phyloP scores from a whole-genome alignment of 2,113 vertebrate genomes.

The Pelecanus crispus region DNA sequence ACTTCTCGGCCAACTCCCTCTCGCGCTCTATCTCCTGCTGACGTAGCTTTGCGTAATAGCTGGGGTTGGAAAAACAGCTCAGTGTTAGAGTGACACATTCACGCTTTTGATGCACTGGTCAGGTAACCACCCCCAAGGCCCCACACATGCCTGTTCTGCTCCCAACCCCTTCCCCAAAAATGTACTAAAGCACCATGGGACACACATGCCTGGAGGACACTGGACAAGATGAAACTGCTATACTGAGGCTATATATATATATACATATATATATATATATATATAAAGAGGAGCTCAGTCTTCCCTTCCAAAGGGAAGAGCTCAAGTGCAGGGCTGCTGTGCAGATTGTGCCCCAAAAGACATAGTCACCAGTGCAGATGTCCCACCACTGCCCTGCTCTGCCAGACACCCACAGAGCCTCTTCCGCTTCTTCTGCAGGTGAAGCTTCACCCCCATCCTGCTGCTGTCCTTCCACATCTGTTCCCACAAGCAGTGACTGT shows the following conservation, averaged over 20 bases:
- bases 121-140: not conserved
- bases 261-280: too few species aligned
- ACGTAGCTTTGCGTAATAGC: constrained; percentile 96
- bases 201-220: not conserved
- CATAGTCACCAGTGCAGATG: not conserved
- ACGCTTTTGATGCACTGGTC: fast-evolving
- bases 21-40: constrained; percentile 97
- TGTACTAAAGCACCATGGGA: fast-evolving
- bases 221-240: not conserved
- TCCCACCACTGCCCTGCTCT: not conserved
- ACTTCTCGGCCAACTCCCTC: constrained; percentile 93
- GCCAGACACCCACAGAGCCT: not conserved
- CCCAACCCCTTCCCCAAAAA: not conserved
- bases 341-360: fast-evolving
- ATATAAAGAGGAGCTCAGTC: not conserved
- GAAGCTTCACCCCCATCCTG: not conserved
- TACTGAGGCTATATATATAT: not conserved
- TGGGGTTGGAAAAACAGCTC: constrained; percentile 37
- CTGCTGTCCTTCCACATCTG: not conserved
- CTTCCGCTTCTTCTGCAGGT: not conserved
- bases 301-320: not conserved
- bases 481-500: not conserved
- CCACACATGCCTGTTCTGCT: fast-evolving
- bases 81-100: fast-evolving
- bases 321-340: not conserved